Evolutionary conservation across 2,113 vertebrate species (phyloP), one percentile per base, ranked within the genome.

Genomic region (Ceyx cyanopectus): DNA sequence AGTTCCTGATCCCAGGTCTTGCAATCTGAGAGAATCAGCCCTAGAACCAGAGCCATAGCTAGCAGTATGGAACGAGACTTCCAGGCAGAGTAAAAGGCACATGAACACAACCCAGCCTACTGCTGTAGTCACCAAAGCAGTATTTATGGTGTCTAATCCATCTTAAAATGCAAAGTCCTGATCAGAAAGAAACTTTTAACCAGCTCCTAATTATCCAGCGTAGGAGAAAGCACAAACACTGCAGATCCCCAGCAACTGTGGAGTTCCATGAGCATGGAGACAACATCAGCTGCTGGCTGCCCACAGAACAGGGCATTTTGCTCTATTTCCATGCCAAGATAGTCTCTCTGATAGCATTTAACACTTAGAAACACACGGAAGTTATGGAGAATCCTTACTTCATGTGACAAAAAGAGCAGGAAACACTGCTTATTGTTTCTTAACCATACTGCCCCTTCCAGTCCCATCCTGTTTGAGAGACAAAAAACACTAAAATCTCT

Each of bases 261-360:
- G 94, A 48, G 90, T 94, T 92, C 89, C 88, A 86, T 45, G 65
- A 86, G 89, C 87, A 94, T 72, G 68, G 89, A 75, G 88, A 90
- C 92, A 92, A 51, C 75, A 81, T 94, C 81, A 97, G 79, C 87
- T 69, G 26, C 89, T 93, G 93, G 92, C 88, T 95, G 93, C 92
- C 91, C 84, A 91, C 87, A 92, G 91, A 97, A 94, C 8, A 87
- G 87, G 95, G 88, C 67, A 96, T 93, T 96, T 82, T 85, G 63
- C 85, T 95, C 95, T 87, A 81, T 73, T 87, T 95, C 95, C 87
- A 85, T 76, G 81, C 91, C 94, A 96, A 97, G 87, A 94, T 50
- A 98, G 95, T 92, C 92, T 91, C 94, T 95, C 78, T 73, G 72
- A 85, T 93, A 91, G 95, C 86, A 93, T 85, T 95, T 95, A 97